Conservation (phyloP, 2,888 invertebrate species). For the Drosophila greeni region DNA sequence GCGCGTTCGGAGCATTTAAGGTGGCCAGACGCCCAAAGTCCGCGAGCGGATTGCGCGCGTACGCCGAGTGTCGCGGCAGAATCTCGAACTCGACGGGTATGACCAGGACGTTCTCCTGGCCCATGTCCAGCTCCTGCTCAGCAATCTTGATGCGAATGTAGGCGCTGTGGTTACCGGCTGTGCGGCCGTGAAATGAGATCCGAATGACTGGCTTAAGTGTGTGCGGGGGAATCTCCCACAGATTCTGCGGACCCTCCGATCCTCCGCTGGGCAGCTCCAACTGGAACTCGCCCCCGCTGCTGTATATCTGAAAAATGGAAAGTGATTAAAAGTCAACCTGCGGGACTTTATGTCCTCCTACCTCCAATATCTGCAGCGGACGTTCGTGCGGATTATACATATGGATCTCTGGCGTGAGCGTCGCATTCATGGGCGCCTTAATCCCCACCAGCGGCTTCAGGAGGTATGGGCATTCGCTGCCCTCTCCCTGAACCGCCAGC, state of each 20-base stretch:
- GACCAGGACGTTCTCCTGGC: slow-evolving; percentile 81
- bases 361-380: slow-evolving; percentile 90
- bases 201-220: slow-evolving; percentile 92
- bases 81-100: slow-evolving; percentile 93
- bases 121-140: slow-evolving; percentile 53
- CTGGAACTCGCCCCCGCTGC: slow-evolving; percentile 93
- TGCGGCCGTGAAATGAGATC: slow-evolving; percentile 87
- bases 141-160: slow-evolving; percentile 83
- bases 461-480: slow-evolving; percentile 93
- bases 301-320: slow-evolving; percentile 82
- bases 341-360: slow-evolving; percentile 67
- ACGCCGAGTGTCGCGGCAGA: slow-evolving; percentile 84
- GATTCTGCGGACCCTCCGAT: slow-evolving; percentile 87
- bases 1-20: slow-evolving; percentile 78
- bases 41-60: slow-evolving; percentile 86
- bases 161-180: slow-evolving; percentile 90
- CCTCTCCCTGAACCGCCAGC: slow-evolving; percentile 91
- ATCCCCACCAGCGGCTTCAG: slow-evolving; percentile 94
- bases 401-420: slow-evolving; percentile 91
- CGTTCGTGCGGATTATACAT: slow-evolving; percentile 96
- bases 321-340: rapidly evolving
- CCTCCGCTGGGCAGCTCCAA: slow-evolving; percentile 90
- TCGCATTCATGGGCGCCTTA: slow-evolving; percentile 93
- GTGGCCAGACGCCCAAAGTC: slow-evolving; percentile 90
- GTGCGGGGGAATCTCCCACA: slow-evolving; percentile 95